Evolutionary conservation across 1,140 invertebrate species (phyloP).

Genomic region (Pantala flavescens): DNA sequence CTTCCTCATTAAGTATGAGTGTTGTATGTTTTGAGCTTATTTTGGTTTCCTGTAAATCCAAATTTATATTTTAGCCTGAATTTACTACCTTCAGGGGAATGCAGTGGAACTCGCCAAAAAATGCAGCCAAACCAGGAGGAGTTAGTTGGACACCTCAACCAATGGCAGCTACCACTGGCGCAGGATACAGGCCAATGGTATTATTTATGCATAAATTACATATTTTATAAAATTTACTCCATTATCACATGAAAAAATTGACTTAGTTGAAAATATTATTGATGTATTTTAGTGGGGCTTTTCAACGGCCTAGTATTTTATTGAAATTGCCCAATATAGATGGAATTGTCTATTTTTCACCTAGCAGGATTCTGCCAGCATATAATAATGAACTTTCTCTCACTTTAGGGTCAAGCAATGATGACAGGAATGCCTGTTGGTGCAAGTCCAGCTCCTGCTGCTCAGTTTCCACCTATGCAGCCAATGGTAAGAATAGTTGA

Average conservation of each 20-base stretch:
- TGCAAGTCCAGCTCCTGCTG: neutral
- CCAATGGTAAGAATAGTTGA: neutral
- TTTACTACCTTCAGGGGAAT: conserved; percentile 43
- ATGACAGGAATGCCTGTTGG: neutral
- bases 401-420: neutral
- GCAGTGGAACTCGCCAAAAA: conserved; percentile 81
- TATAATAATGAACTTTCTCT: neutral
- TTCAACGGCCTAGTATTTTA: too few species aligned
- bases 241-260: too few species aligned
- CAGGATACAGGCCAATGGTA: conserved; percentile 76
- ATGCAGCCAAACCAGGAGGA: conserved; percentile 59
- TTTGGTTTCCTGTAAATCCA: too few species aligned
- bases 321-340: too few species aligned
- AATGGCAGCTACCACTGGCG: conserved; percentile 73
- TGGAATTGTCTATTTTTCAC: too few species aligned
- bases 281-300: too few species aligned
- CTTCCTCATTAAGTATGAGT: too few species aligned
- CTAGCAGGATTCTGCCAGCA: too few species aligned
- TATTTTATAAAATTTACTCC: too few species aligned
- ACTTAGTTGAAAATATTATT: too few species aligned
- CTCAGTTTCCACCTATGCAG: neutral
- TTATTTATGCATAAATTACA: conserved; percentile 19
- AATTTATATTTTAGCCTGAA: neutral
- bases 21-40: too few species aligned
- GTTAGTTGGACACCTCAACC: conserved; percentile 70